These are phyloP conservation scores for Myodes glareolus DNA, from an alignment of 2,113 vertebrate genomes.

Conservation along the genomic window DNA sequence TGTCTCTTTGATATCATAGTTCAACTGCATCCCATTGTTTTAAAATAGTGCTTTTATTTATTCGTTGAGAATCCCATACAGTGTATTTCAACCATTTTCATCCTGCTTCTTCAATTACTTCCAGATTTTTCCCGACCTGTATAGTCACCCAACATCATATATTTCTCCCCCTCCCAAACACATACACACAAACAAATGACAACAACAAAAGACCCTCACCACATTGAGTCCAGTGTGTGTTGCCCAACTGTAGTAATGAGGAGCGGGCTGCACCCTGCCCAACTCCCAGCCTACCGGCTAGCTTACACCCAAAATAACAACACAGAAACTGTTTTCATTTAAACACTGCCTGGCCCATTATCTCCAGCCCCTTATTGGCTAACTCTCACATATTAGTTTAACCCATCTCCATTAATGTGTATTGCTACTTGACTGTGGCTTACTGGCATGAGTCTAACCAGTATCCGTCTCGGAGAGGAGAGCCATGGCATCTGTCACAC, in stretches of 20 bases:
- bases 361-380: no score
- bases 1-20: background rate
- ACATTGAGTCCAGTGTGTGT: background rate
- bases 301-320: no score
- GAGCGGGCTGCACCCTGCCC: no score
- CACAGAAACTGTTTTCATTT: no score
- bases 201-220: background rate
- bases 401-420: no score
- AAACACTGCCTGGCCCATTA: no score
- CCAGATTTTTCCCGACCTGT: background rate
- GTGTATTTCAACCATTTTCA: background rate
- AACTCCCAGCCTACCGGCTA: no score
- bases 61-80: background rate
- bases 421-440: no score
- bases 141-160: background rate
- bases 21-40: background rate
- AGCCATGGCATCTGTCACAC: no score
- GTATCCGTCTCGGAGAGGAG: no score
- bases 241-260: background rate
- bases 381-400: no score
- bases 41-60: background rate
- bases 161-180: background rate
- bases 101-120: background rate
- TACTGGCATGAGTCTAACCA: no score
- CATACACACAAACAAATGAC: background rate